A percentile compares a stretch with the other conserved stretches of the same genome.
Evolutionary conservation across 2,797 vertebrate genomes (phyloP).

Genomic region (Chaetophractus vellerosus): DNA sequence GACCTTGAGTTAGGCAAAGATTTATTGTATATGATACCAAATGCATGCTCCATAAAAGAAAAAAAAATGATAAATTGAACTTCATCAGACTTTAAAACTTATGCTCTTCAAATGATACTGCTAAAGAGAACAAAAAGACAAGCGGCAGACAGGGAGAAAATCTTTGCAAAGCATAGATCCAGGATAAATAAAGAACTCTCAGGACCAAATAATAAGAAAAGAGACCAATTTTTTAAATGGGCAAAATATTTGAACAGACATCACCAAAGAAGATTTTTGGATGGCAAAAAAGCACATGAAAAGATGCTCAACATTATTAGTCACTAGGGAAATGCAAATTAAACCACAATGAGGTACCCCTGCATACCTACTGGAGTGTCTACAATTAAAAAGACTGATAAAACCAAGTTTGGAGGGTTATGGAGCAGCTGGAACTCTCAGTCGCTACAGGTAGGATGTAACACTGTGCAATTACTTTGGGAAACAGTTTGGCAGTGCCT

Average conservation of each 20-base stretch:
- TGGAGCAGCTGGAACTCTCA: background rate
- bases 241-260: background rate
- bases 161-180: background rate
- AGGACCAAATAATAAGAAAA: background rate
- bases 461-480: background rate
- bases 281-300: background rate
- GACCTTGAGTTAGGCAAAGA: background rate
- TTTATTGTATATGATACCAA: background rate
- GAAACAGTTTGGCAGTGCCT: background rate
- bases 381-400: background rate
- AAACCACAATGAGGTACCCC: background rate
- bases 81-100: background rate
- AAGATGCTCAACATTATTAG: background rate
- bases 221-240: background rate
- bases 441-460: accelerated
- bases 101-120: background rate
- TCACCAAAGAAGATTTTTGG: background rate
- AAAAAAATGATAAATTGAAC: background rate
- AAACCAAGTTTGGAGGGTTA: background rate
- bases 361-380: background rate
- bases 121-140: background rate
- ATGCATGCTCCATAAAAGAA: background rate
- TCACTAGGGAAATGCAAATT: background rate
- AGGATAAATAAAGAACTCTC: background rate
- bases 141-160: too few species aligned